Conservation (phyloP, 2,888 invertebrate species). For the Stramonita haemastoma region DNA sequence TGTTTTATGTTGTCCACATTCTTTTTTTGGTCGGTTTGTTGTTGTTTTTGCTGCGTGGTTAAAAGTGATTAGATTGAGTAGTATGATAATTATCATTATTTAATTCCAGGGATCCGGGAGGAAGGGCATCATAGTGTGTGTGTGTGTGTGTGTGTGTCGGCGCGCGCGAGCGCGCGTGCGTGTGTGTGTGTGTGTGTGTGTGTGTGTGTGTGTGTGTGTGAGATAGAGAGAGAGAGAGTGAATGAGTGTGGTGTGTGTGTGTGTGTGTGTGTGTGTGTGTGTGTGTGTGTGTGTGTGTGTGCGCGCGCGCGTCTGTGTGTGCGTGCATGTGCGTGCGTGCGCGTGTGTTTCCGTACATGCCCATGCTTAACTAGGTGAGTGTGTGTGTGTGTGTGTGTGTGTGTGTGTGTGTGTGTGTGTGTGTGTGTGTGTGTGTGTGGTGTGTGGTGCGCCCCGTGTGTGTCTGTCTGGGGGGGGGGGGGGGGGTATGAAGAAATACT, state of each 20-base stretch:
- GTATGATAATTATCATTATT: no score
- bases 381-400: conserved; percentile 18
- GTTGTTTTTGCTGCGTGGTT: no score
- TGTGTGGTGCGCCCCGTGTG: background rate
- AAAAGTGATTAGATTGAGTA: no score
- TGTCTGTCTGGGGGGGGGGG: background rate
- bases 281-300: background rate
- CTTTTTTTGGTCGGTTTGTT: no score
- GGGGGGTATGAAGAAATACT: background rate
- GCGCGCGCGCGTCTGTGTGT: background rate
- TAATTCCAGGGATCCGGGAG: no score
- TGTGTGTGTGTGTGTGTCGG: no score
- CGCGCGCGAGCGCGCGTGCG: no score
- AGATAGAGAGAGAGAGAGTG: background rate
- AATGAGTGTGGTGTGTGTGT: background rate
- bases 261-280: no score
- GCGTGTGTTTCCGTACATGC: background rate
- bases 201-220: background rate
- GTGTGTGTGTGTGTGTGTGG: background rate
- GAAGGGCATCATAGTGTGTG: no score
- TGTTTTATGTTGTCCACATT: no score
- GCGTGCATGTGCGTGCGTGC: background rate
- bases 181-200: no score
- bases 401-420: conserved; percentile 30
- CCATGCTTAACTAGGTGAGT: background rate